These are phyloP conservation scores for Fukomys damarensis DNA, from an alignment of 2,113 vertebrate species.

Conservation along the genomic window DNA sequence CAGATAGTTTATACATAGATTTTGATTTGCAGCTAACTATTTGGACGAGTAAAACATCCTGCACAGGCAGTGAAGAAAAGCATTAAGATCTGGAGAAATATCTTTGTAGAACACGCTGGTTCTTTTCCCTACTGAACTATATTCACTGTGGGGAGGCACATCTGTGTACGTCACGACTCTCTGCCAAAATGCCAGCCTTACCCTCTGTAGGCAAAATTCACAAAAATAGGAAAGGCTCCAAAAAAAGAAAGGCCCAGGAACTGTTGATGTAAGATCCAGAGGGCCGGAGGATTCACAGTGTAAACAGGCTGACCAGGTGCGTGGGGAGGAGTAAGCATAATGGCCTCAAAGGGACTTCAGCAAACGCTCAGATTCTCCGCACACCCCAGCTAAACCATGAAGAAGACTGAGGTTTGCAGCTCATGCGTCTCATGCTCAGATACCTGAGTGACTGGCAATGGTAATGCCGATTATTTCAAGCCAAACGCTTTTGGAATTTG, in stretches of 20 bases:
- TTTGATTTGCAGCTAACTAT: background rate
- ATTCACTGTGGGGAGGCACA: background rate
- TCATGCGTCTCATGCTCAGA: background rate
- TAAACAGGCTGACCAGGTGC: accelerated
- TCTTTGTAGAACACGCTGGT: background rate
- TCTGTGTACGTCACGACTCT: background rate
- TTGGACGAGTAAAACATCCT: background rate
- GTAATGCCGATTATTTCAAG: background rate
- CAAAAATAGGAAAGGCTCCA: background rate
- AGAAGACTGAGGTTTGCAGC: background rate
- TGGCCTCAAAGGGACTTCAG: background rate
- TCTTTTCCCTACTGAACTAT: background rate
- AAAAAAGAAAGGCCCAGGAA: background rate
- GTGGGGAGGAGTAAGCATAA: accelerated
- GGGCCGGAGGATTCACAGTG: accelerated
- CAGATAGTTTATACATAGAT: background rate
- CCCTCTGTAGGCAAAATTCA: background rate
- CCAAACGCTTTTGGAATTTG: background rate
- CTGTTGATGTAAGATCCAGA: background rate
- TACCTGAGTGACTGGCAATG: background rate
- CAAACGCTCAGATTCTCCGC: background rate
- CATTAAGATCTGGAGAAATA: background rate
- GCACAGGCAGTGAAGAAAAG: background rate
- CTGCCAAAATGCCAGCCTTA: background rate
- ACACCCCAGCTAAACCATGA: background rate